Evolutionary conservation across 2,888 invertebrate species (phyloP).

Genomic region (Scaptomyza caliginosa): DNA sequence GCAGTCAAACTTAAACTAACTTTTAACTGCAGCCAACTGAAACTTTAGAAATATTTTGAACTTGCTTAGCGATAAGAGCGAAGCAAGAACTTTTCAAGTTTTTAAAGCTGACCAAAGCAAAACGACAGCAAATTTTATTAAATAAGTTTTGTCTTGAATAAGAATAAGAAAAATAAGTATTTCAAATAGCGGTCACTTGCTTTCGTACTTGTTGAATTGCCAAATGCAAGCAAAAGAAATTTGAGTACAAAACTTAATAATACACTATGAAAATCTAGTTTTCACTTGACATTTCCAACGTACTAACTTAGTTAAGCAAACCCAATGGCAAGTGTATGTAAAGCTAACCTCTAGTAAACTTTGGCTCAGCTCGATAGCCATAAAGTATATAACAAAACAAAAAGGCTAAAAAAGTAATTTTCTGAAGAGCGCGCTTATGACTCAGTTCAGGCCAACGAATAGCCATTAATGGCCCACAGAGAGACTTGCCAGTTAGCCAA

Average conservation of each 20-base stretch:
- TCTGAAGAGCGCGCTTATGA: slow-evolving; percentile 55
- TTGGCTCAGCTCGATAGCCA: slow-evolving; percentile 43
- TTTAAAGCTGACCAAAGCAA: slow-evolving; percentile 23
- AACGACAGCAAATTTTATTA: slow-evolving; percentile 11
- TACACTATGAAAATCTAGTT: no score
- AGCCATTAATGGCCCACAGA: slow-evolving; percentile 37
- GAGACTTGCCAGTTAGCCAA: slow-evolving; percentile 12
- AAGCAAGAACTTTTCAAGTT: slow-evolving; percentile 25
- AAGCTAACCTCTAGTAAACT: slow-evolving; percentile 63
- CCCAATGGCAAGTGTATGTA: neutral
- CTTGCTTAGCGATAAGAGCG: slow-evolving; percentile 46
- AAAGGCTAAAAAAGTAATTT: slow-evolving; percentile 53
- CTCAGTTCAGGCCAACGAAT: slow-evolving; percentile 41
- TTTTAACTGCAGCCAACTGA: slow-evolving; percentile 8
- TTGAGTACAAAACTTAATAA: slow-evolving; percentile 9
- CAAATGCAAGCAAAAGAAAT: slow-evolving; percentile 13
- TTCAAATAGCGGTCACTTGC: slow-evolving; percentile 29
- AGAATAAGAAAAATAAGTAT: slow-evolving; percentile 4
- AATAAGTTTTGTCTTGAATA: slow-evolving; percentile 25
- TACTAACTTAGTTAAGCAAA: neutral
- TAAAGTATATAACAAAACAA: slow-evolving; percentile 34
- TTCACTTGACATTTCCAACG: neutral
- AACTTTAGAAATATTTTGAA: slow-evolving; percentile 31
- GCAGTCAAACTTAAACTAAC: slow-evolving; percentile 14
- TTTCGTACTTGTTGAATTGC: slow-evolving; percentile 32